These are phyloP conservation scores for Scylla paramamosain DNA, from an alignment of 1,140 invertebrate genomes.

Conservation along the genomic window DNA sequence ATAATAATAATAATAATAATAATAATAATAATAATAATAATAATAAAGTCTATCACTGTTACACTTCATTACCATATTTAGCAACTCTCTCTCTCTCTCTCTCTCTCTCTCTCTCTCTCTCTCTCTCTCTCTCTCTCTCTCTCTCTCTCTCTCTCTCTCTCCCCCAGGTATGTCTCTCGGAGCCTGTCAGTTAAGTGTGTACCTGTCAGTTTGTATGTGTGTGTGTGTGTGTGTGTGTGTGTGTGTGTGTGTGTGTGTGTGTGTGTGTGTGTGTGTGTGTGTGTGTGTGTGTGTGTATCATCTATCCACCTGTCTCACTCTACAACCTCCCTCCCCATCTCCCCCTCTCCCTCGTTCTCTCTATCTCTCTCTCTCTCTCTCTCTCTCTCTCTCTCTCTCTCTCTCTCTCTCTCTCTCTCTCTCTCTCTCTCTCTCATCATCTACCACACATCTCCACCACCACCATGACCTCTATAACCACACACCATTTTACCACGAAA, in stretches of 20 bases:
- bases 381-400: no score
- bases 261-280: background rate
- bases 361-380: no score
- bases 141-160: background rate
- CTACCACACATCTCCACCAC: background rate
- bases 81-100: no score
- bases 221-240: constrained; percentile 1
- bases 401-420: background rate
- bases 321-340: no score
- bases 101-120: no score
- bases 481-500: background rate
- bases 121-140: background rate
- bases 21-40: no score
- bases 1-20: no score
- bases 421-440: background rate
- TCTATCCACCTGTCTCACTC: no score
- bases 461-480: background rate
- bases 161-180: background rate
- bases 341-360: no score
- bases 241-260: constrained; percentile 31
- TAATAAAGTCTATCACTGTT: no score
- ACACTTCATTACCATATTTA: no score
- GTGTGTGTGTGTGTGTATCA: background rate
- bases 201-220: background rate
- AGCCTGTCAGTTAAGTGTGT: background rate